A percentile compares a stretch with the other conserved stretches of the same genome.
These are phyloP conservation scores for Agriopis aurantiaria DNA, from an alignment of 2,888 invertebrate species.

Conservation along the genomic window DNA sequence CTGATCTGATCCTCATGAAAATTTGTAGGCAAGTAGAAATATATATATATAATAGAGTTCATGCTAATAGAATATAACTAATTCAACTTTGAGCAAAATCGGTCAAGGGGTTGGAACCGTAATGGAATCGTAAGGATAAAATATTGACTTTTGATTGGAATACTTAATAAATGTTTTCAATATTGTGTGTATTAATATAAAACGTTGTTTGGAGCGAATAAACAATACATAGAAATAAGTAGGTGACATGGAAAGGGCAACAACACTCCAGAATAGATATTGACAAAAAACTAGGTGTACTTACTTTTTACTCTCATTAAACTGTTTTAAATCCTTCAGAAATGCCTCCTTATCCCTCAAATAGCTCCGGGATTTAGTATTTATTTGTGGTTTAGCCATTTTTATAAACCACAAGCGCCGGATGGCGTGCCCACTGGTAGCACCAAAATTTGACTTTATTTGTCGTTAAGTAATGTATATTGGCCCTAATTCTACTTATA, in stretches of 20 bases:
- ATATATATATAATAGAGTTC: too few species aligned
- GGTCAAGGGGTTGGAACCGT: too few species aligned
- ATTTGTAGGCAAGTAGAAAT: too few species aligned
- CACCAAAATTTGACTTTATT: slow-evolving; percentile 5
- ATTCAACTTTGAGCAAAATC: too few species aligned
- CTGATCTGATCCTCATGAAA: too few species aligned
- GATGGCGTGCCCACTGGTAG: slow-evolving; percentile 27
- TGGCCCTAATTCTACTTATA: slow-evolving; percentile 3
- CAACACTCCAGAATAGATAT: background rate
- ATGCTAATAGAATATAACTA: too few species aligned
- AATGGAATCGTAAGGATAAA: too few species aligned
- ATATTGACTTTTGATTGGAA: too few species aligned
- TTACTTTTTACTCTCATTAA: slow-evolving; percentile 97
- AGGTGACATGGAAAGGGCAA: background rate
- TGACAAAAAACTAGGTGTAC: slow-evolving; percentile 60
- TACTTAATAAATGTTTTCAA: background rate
- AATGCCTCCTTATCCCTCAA: slow-evolving; percentile 92
- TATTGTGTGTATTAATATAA: background rate
- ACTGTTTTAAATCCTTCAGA: slow-evolving; percentile 94
- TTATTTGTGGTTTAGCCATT: slow-evolving; percentile 84
- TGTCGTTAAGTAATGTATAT: background rate
- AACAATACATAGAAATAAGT: background rate
- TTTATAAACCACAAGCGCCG: slow-evolving; percentile 41
- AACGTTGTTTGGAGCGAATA: slow-evolving; percentile 3
- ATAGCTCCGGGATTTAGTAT: slow-evolving; percentile 89